A percentile compares a stretch with the other conserved stretches of the same genome.
These are phyloP conservation scores for Psylliodes chrysocephalus DNA, from an alignment of 2,888 invertebrate species.

Conservation along the genomic window DNA sequence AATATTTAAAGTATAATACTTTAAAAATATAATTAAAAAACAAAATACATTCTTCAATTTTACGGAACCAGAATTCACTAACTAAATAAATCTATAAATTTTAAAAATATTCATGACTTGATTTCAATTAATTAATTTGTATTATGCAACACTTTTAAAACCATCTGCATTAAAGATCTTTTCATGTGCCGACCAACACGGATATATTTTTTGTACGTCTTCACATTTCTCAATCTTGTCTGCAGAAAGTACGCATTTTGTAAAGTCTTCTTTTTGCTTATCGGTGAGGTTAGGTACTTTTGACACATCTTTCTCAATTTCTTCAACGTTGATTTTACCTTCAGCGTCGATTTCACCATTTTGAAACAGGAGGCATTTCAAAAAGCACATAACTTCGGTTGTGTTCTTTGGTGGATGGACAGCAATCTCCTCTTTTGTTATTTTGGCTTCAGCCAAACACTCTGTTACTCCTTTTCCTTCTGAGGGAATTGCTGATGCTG, in stretches of 20 bases:
- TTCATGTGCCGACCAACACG: neutral
- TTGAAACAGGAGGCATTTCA: neutral
- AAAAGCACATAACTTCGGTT: neutral
- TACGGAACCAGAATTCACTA: no score
- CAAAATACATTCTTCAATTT: no score
- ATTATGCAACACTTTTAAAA: no score
- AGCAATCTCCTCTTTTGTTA: neutral
- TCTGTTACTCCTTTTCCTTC: no score
- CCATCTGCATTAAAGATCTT: no score
- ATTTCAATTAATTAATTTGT: no score
- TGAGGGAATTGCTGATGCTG: no score
- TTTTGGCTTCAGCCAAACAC: neutral
- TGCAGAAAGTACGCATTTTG: neutral
- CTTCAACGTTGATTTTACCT: neutral
- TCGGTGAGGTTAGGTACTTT: neutral
- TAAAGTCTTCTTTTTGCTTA: neutral
- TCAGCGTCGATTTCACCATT: neutral
- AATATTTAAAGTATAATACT: no score
- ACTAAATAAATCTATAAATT: no score
- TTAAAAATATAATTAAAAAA: no score
- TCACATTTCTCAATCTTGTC: neutral
- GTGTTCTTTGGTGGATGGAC: neutral
- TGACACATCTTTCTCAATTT: neutral
- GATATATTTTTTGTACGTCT: neutral
- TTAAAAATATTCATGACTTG: no score